Percentiles rank a stretch among this genome's conserved stretches.
These are phyloP conservation scores for Spea multiplicata DNA, from an alignment of 2,113 vertebrate species.

Conservation along the genomic window DNA sequence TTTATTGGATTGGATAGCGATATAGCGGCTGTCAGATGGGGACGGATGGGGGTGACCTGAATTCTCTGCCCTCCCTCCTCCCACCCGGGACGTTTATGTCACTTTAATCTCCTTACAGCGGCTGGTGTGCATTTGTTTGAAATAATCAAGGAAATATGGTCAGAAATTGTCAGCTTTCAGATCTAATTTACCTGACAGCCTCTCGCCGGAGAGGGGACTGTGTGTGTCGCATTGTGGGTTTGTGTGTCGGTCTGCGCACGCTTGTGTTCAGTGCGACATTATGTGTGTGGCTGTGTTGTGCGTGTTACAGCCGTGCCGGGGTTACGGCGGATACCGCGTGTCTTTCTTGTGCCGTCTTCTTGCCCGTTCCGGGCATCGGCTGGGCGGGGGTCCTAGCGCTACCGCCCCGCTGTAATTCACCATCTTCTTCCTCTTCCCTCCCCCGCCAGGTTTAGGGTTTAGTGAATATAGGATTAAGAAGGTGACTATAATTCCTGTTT, in stretches of 20 bases:
- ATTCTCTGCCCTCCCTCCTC: slow-evolving; percentile 99
- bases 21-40: slow-evolving; percentile 99
- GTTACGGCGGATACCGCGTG: background rate
- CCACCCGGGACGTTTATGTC: slow-evolving; percentile 99
- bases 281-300: slow-evolving; percentile 50
- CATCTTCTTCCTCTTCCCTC: slow-evolving; percentile 63
- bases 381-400: slow-evolving; percentile 20
- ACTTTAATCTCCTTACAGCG: slow-evolving; percentile 99
- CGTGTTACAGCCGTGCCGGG: background rate
- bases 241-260: slow-evolving; percentile 55
- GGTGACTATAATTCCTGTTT: slow-evolving; percentile 74
- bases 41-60: slow-evolving; percentile 99
- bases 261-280: background rate
- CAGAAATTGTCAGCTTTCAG: slow-evolving; percentile 99
- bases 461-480: slow-evolving; percentile 74
- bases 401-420: slow-evolving; percentile 35
- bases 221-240: slow-evolving; percentile 57
- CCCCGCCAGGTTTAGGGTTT: slow-evolving; percentile 74
- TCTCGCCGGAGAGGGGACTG: slow-evolving; percentile 57
- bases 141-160: slow-evolving; percentile 99
- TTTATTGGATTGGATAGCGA: slow-evolving; percentile 99
- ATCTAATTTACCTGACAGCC: slow-evolving; percentile 99
- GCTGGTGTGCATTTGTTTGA: slow-evolving; percentile 99
- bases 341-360: background rate
- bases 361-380: slow-evolving; percentile 3